These are phyloP conservation scores for Phymanthus crucifer DNA, from an alignment of 92 coral and sea anemone species.

Conservation along the genomic window DNA sequence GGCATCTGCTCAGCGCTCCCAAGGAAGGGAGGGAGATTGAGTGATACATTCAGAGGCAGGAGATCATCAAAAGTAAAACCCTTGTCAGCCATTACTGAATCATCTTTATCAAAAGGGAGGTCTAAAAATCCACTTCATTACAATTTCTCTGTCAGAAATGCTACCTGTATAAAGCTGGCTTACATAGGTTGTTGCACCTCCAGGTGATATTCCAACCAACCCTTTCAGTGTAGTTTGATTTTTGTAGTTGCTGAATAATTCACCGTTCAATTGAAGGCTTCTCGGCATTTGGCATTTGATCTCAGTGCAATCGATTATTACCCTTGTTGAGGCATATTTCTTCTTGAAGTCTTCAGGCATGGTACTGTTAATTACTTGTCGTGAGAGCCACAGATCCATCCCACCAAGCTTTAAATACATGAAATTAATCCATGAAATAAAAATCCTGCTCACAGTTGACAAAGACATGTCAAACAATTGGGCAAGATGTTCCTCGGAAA, in stretches of 20 bases:
- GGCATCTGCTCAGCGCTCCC: conserved; percentile 22
- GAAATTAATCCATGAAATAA: conserved; percentile 56
- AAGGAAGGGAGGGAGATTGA: conserved; percentile 34
- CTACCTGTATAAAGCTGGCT: conserved; percentile 30
- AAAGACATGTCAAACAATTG: conserved; percentile 48
- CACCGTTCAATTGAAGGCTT: conserved; percentile 52
- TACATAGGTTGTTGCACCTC: conserved; percentile 46
- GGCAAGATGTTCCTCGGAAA: conserved; percentile 52
- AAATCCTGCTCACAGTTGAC: no score
- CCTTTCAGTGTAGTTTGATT: conserved; percentile 59
- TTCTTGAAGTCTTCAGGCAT: conserved; percentile 58
- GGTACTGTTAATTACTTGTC: conserved; percentile 43
- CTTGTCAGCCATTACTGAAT: conserved; percentile 33
- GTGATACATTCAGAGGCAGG: conserved; percentile 11
- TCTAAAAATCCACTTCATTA: conserved; percentile 26
- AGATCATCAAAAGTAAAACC: conserved; percentile 36
- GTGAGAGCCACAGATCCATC: conserved; percentile 53
- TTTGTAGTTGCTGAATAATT: conserved; percentile 62
- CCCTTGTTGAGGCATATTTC: conserved; percentile 42
- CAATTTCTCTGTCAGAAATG: conserved; percentile 32
- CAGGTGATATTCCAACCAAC: conserved; percentile 56
- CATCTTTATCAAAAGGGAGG: conserved; percentile 24
- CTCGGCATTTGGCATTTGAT: conserved; percentile 65
- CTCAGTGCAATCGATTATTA: no score
- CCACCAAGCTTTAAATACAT: conserved; percentile 47